Percentiles rank a stretch among this genome's conserved stretches.
Conservation (phyloP, 2,113 vertebrate species). For the Alces alces region DNA sequence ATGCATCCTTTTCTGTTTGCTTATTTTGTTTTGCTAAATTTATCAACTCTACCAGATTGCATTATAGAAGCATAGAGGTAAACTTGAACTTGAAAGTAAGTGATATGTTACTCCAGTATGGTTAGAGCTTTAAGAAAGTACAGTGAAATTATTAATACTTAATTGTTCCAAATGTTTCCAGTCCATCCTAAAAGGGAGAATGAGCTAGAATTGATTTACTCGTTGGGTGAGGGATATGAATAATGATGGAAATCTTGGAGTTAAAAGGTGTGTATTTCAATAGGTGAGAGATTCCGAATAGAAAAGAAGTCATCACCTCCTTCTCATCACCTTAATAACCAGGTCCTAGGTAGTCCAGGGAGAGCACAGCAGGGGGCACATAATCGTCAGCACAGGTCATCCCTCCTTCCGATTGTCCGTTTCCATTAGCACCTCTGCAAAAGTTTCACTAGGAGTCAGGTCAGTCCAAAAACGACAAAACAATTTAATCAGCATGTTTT, state of each 20-base stretch:
- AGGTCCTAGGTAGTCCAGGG: neutral
- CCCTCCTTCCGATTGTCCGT: neutral
- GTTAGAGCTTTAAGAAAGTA: neutral
- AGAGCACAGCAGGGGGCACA: neutral
- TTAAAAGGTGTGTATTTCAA: neutral
- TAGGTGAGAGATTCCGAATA: neutral
- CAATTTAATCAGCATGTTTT: neutral
- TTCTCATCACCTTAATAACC: neutral
- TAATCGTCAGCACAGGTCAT: accelerated
- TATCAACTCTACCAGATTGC: neutral
- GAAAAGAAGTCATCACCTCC: too few relatives aligned
- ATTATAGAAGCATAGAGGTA: neutral
- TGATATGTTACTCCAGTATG: neutral
- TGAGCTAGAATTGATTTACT: neutral
- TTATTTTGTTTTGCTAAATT: neutral
- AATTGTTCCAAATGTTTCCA: neutral
- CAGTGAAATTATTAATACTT: neutral
- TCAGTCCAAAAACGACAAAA: neutral
- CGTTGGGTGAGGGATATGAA: neutral
- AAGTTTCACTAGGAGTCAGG: accelerated
- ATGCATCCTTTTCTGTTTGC: neutral
- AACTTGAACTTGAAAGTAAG: neutral
- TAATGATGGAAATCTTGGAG: neutral
- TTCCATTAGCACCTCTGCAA: neutral
- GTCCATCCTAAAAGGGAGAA: neutral